Evolutionary conservation across 2,888 invertebrate species (phyloP), one percentile per base, ranked within the genome.

Genomic region (Hofmannophila pseudospretella): DNA sequence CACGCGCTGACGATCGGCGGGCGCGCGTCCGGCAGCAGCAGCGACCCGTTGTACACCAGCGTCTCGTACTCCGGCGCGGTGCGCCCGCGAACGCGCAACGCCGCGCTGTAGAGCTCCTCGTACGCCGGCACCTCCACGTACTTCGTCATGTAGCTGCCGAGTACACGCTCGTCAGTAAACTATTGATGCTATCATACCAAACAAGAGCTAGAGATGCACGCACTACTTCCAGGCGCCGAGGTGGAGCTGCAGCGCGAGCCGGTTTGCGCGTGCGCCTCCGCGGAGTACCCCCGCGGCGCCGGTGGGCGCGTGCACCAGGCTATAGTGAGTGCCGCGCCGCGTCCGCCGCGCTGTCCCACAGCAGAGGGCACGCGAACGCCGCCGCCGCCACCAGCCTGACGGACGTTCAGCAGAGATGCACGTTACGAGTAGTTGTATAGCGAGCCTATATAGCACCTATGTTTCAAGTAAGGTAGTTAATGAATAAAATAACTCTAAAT

Each of bases 1-100:
- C 35, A 69, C 31, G 0, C 45, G 39, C 44, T 69, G 69, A 0
- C 68, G 10, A 75, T 46, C 11, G 62, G 44, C 0, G 70, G 63
- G 23, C 70, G 62, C 1, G 72, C 67, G 49, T 77, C 72, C n/a
- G 71, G 34, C 19, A 77, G 54, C 38, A 77, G 44, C 45, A 73
- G 36, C 0, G 74, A 67, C 0, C 54, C 68, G 29, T 65, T 63
- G 46, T 59, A 53, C 8, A 66, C 45, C 9, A 68, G 43, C 1
- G 48, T 38, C 16, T 69, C 69, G 47, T 68, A 74, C 11, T 54
- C 45, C 0, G 68, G 61, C 1, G 58, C 50, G 1, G 44, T 19
- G n/a, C 54, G 64, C 12, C 55, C 60, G 27, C 67, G 64, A 13
- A 22, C 7, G 8, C 16, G 13, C 13, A 13, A 9, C 14, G 22